Conservation (phyloP, 2,888 invertebrate genomes). For the Neoaliturus tenellus region DNA sequence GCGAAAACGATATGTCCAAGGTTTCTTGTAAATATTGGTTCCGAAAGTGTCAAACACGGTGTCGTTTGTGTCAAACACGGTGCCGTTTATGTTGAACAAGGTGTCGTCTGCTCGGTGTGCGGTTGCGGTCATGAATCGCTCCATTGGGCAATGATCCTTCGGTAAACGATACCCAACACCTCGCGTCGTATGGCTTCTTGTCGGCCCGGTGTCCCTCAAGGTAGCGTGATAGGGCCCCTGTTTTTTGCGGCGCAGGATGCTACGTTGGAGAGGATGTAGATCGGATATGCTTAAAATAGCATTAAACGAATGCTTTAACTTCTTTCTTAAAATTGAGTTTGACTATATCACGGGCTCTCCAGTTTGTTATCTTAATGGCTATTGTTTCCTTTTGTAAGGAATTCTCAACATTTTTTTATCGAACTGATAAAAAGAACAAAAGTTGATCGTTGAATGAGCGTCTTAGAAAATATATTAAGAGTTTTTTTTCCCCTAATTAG, state of each 20-base stretch:
- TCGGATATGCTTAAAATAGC: too few species aligned
- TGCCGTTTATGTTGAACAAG: background rate
- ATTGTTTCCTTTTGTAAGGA: too few species aligned
- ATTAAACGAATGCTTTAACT: too few species aligned
- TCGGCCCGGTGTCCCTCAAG: background rate
- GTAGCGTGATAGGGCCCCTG: background rate
- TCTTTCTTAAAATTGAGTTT: too few species aligned
- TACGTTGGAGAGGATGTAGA: background rate
- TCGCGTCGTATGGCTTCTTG: background rate
- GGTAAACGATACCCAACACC: slow-evolving; percentile 17
- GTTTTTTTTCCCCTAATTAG: too few species aligned
- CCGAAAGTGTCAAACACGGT: background rate
- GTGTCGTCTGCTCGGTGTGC: background rate
- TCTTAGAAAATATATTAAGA: too few species aligned
- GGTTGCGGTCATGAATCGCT: background rate
- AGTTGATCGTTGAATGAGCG: too few species aligned
- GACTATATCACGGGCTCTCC: too few species aligned
- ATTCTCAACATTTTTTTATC: too few species aligned
- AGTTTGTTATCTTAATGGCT: too few species aligned
- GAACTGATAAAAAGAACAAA: too few species aligned
- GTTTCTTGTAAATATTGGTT: background rate
- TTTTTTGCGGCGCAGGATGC: background rate
- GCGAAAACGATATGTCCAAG: background rate
- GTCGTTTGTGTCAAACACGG: background rate
- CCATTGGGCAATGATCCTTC: slow-evolving; percentile 27